Evolutionary conservation across 2,113 vertebrate genomes (phyloP).

Genomic region (Cyprinodon variegatus): DNA sequence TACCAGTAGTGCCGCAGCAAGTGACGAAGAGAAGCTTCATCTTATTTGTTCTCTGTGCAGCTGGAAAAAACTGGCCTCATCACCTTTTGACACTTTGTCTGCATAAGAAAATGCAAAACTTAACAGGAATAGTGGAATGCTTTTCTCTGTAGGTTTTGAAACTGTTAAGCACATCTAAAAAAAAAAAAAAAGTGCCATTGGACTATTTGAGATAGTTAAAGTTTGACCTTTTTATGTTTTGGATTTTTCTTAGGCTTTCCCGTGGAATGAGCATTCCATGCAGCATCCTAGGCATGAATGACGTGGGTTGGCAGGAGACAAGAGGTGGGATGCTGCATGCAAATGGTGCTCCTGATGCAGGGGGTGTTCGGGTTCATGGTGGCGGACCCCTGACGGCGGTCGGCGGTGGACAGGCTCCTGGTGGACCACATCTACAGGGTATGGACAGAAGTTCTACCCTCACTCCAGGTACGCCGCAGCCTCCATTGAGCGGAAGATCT

Average conservation of each 20-base stretch:
- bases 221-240: background rate
- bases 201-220: background rate
- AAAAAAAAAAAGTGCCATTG: background rate
- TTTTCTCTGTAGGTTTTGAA: background rate
- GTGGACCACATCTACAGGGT: constrained; percentile 67
- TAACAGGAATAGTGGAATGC: background rate
- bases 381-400: constrained; percentile 66
- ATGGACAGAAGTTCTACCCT: constrained; percentile 72
- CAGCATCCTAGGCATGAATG: constrained; percentile 85
- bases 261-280: constrained; percentile 82
- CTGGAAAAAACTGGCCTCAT: no score
- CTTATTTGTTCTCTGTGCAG: background rate
- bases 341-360: constrained; percentile 73
- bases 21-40: no score
- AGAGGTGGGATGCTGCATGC: constrained; percentile 80
- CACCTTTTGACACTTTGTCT: background rate
- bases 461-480: constrained; percentile 64
- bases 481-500: constrained; percentile 73
- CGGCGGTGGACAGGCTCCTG: constrained; percentile 63
- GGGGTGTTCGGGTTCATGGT: constrained; percentile 65
- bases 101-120: background rate
- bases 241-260: constrained; percentile 64
- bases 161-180: background rate
- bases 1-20: no score
- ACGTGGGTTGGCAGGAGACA: constrained; percentile 85